phyloP scores from a whole-genome alignment of 2,888 invertebrate species.

The Agriopis leucophaearia region DNA sequence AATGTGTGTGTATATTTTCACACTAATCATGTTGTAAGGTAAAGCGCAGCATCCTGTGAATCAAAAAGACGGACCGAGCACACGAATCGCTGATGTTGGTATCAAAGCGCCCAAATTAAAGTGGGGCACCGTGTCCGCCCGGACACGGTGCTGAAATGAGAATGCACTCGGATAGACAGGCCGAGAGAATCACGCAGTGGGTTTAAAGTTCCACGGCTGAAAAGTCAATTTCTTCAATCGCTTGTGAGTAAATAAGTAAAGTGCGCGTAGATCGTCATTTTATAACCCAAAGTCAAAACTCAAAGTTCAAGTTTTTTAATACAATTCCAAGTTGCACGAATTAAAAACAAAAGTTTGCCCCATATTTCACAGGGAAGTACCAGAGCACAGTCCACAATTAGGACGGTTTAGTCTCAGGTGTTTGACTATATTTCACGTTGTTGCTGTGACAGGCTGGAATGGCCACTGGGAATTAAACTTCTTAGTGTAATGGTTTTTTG shows the following conservation, averaged over 20 bases:
- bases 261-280: conserved; percentile 3
- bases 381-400: conserved; percentile 29
- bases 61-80: no score
- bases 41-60: no score
- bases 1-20: no score
- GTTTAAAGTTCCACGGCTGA: no score
- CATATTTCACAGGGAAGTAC: conserved; percentile 35
- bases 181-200: no score
- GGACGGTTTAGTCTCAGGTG: conserved; percentile 29
- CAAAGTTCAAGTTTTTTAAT: conserved; percentile 29
- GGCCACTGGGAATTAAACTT: conserved; percentile 11
- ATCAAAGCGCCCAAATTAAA: no score
- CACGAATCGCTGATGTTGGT: no score
- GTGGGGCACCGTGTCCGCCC: no score
- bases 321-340: conserved; percentile 29
- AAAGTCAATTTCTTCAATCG: not conserved
- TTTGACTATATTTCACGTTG: conserved; percentile 34
- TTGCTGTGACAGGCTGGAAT: conserved; percentile 27
- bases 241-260: not conserved
- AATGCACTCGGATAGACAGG: no score
- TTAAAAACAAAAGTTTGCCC: conserved; percentile 35
- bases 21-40: no score
- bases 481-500: conserved; percentile 14
- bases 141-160: no score
- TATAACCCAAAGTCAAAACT: no score